Conservation (phyloP, 2,888 invertebrate genomes). For the Stratiomys singularior region DNA sequence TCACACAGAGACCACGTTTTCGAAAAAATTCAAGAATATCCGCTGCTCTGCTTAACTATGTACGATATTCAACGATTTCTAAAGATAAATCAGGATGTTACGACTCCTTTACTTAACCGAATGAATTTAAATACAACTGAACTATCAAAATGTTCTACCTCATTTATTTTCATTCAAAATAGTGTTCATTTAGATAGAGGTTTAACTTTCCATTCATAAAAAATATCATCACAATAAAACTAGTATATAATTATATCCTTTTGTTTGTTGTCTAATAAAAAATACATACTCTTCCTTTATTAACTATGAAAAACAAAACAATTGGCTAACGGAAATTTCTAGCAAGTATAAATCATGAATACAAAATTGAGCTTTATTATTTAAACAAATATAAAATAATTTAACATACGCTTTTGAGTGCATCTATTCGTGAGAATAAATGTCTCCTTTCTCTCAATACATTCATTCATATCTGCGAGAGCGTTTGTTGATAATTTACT, state of each 20-base stretch:
- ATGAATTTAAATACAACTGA: not conserved
- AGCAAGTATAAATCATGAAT: not conserved
- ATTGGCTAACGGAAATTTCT: not conserved
- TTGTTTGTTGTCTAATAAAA: not conserved
- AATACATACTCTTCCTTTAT: not conserved
- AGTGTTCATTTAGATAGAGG: not conserved
- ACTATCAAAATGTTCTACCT: slow-evolving; percentile 11
- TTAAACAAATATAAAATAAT: not conserved
- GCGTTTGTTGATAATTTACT: too few species aligned
- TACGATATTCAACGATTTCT: too few species aligned
- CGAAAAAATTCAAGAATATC: too few species aligned
- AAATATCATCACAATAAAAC: slow-evolving; percentile 26
- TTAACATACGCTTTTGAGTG: not conserved
- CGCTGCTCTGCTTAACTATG: too few species aligned
- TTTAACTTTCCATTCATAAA: slow-evolving; percentile 32
- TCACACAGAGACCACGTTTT: too few species aligned
- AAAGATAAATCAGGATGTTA: too few species aligned
- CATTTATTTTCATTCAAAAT: slow-evolving; percentile 17
- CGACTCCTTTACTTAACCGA: too few species aligned
- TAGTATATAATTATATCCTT: not conserved
- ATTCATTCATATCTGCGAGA: not conserved
- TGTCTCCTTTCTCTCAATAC: not conserved
- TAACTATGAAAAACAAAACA: not conserved
- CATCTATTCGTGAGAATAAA: not conserved
- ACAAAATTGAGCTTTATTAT: not conserved